A percentile compares a stretch with the other conserved stretches of the same genome.
These are phyloP conservation scores for Hydractinia symbiolongicarpus DNA, from an alignment of 30 jellyfish, hydroid and myxozoan genomes.

Conservation along the genomic window DNA sequence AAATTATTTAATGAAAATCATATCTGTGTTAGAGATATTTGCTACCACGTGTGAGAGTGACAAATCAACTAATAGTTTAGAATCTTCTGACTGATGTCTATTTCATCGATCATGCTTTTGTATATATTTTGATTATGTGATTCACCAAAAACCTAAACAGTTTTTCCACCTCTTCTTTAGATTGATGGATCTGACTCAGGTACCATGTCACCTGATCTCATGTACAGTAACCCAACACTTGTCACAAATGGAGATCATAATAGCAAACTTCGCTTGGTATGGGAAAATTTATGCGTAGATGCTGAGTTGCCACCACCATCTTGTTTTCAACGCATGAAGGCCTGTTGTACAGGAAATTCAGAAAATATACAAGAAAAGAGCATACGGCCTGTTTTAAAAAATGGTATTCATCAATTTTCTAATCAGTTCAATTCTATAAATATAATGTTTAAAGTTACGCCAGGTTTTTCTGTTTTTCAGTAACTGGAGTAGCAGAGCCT, in stretches of 20 bases:
- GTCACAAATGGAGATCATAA: not conserved
- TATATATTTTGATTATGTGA: too few relatives aligned
- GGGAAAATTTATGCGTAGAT: slow-evolving; percentile 23
- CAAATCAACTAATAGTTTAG: too few relatives aligned
- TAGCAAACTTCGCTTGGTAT: slow-evolving; percentile 6
- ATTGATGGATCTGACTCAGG: not conserved
- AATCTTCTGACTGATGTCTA: too few relatives aligned
- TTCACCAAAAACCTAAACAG: too few relatives aligned
- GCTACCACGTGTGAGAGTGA: too few relatives aligned
- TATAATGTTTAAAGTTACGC: too few relatives aligned
- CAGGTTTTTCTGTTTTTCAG: slow-evolving; percentile 27
- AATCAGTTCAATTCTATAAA: too few relatives aligned
- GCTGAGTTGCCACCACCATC: slow-evolving; percentile 32
- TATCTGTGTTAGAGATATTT: too few relatives aligned
- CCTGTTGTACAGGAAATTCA: not conserved
- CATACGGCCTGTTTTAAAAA: not conserved
- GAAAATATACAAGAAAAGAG: not conserved
- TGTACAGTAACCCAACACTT: slow-evolving; percentile 3
- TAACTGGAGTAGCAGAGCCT: slow-evolving; percentile 71
- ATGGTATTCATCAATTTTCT: not conserved
- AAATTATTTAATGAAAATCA: too few relatives aligned
- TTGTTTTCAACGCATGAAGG: slow-evolving; percentile 2
- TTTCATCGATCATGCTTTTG: too few relatives aligned
- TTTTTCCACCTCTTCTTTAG: too few relatives aligned
- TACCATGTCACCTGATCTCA: not conserved